Base-by-base conservation (phyloP, 2,797 vertebrate genomes). In the Pangasius macronema region DNA sequence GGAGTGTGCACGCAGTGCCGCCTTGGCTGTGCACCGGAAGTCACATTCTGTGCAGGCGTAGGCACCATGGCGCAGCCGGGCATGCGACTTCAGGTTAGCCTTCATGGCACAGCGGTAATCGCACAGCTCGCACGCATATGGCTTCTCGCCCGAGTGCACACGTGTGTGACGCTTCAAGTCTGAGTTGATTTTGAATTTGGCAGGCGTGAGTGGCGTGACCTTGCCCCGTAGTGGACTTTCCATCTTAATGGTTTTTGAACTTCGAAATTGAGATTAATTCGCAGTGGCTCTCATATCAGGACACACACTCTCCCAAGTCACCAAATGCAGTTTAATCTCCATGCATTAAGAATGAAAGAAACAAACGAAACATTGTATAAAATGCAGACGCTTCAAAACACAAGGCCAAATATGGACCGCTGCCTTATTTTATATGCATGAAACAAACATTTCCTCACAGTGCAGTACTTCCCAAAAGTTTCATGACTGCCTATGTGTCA, bases 181-280 rank as follows among this genome's bases (percentile, higher is more conserved):
- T 0, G 98, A 99, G 95, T 99, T 99, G 94, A 99, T 99, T 95
- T 99, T 99, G 94, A 99, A 99, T 93, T 99, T 99, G 86, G 99
- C 98, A n/a, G n/a, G n/a, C n/a, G n/a, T n/a, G n/a, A n/a, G n/a
- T n/a, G n/a, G n/a, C n/a, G n/a, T n/a, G n/a, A n/a, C n/a, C n/a
- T n/a, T n/a, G n/a, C n/a, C n/a, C n/a, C n/a, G n/a, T n/a, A n/a
- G n/a, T n/a, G n/a, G n/a, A n/a, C n/a, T n/a, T n/a, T n/a, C n/a
- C n/a, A n/a, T n/a, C n/a, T n/a, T n/a, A n/a, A n/a, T n/a, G n/a
- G n/a, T n/a, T n/a, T n/a, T n/a, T n/a, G n/a, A n/a, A n/a, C n/a
- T n/a, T n/a, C n/a, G n/a, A n/a, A n/a, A n/a, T n/a, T n/a, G n/a
- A n/a, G n/a, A n/a, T n/a, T n/a, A n/a, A n/a, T n/a, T n/a, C n/a